phyloP scores from a whole-genome alignment of 2,888 invertebrate species.

The Drosophila falleni region DNA sequence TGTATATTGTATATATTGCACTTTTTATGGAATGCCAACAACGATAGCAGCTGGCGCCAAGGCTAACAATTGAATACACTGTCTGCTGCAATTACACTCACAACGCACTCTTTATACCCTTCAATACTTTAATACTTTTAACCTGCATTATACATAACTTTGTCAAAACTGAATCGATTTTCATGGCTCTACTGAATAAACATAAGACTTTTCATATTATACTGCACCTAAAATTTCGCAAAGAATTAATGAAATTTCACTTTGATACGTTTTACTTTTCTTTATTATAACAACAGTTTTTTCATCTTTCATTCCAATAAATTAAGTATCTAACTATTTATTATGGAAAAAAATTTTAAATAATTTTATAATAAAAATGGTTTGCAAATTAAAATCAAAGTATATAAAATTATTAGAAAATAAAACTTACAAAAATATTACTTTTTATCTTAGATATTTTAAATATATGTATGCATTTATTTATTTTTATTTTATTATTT shows the following conservation, averaged over 20 bases:
- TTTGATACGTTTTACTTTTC: not conserved
- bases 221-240: not conserved
- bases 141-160: not conserved
- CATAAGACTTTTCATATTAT: not conserved
- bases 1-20: conserved; percentile 34
- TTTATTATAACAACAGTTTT: too few relatives aligned
- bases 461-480: too few relatives aligned
- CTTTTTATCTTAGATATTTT: not conserved
- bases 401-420: too few relatives aligned
- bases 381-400: not conserved
- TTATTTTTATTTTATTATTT: not conserved
- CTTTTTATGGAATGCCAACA: conserved; percentile 27
- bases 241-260: not conserved
- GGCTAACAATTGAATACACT: conserved; percentile 1
- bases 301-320: too few relatives aligned
- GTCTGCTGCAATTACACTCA: not conserved
- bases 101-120: not conserved
- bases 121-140: not conserved
- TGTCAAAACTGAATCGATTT: not conserved
- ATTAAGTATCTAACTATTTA: too few relatives aligned
- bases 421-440: not conserved
- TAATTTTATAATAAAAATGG: too few relatives aligned
- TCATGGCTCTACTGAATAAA: too few relatives aligned
- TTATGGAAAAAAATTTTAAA: too few relatives aligned
- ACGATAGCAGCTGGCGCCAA: conserved; percentile 27